Conservation (phyloP, 2,113 vertebrate species). For the Carollia perspicillata region DNA sequence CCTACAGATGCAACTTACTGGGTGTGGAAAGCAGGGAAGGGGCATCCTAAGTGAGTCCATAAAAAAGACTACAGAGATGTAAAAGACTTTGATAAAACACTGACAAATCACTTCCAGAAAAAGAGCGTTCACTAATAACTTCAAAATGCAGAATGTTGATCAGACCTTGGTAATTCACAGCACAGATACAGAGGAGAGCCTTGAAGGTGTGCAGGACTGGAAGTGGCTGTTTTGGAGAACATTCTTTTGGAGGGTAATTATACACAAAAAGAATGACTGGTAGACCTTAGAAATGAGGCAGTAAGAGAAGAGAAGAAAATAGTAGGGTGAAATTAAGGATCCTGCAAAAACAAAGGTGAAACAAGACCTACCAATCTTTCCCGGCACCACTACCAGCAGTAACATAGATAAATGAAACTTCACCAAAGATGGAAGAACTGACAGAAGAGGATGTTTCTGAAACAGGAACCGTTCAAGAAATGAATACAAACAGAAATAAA, state of each 20-base stretch:
- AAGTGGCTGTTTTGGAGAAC: not conserved
- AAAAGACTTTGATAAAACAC: not conserved
- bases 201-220: not conserved
- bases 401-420: not conserved
- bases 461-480: not conserved
- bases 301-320: not conserved
- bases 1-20: not conserved
- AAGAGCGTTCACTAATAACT: not conserved
- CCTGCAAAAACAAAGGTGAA: not conserved
- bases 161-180: not conserved
- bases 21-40: not conserved
- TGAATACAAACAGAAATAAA: not conserved
- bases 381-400: not conserved
- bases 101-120: not conserved
- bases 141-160: not conserved
- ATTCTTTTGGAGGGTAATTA: not conserved
- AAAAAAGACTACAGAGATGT: not conserved
- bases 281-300: not conserved
- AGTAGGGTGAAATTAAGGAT: not conserved
- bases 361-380: not conserved
- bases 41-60: not conserved
- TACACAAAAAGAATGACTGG: not conserved
- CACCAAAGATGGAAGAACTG: not conserved
- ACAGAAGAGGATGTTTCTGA: not conserved
- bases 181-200: not conserved